phyloP scores from a whole-genome alignment of 2,888 invertebrate genomes.

The Mellilla xanthometata region DNA sequence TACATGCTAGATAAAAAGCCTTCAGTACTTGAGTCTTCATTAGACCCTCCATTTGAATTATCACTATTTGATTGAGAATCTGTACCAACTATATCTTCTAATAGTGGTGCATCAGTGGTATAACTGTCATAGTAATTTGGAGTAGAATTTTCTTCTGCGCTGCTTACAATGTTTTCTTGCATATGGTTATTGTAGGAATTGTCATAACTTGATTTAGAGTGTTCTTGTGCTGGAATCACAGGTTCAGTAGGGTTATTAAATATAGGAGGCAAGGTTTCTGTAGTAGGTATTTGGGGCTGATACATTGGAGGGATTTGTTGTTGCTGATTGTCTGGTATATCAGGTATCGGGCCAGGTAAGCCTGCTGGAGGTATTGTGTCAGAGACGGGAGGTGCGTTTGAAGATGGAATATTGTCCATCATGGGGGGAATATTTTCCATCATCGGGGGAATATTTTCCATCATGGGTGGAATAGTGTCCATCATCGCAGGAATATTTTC shows the following conservation, averaged over 20 bases:
- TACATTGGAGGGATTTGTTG: constrained; percentile 21
- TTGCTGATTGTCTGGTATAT: constrained; percentile 5
- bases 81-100: constrained; percentile 11
- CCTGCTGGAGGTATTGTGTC: background rate
- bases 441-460: too few relatives aligned
- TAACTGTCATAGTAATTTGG: constrained; percentile 9
- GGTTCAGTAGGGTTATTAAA: constrained; percentile 28
- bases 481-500: background rate
- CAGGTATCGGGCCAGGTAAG: constrained; percentile 3
- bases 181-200: background rate
- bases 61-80: constrained; percentile 11
- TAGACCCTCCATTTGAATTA: constrained; percentile 27
- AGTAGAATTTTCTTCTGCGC: constrained; percentile 6
- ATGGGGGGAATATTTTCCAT: too few relatives aligned
- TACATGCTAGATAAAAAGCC: constrained; percentile 60
- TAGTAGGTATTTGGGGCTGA: constrained; percentile 20
- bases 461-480: too few relatives aligned
- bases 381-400: background rate
- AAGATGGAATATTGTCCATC: too few relatives aligned
- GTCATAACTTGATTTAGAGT: background rate
- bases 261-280: constrained; percentile 34
- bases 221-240: background rate
- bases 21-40: constrained; percentile 37
- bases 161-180: background rate
- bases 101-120: constrained; percentile 27